phyloP scores from a whole-genome alignment of 2,113 vertebrate genomes.

The Scophthalmus maximus region DNA sequence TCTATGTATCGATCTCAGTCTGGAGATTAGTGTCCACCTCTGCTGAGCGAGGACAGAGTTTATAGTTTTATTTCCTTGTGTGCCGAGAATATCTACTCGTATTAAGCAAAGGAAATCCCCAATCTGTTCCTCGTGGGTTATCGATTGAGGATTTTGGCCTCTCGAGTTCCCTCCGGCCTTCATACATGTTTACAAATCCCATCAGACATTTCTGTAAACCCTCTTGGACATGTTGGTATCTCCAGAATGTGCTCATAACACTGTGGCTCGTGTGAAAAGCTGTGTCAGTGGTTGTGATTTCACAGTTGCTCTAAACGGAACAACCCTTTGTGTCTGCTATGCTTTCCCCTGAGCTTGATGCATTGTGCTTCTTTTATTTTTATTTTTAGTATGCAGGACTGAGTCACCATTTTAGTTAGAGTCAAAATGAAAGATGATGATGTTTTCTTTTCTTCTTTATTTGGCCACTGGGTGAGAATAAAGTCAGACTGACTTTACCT shows the following conservation, averaged over 20 bases:
- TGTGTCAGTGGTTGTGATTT: constrained; percentile 2
- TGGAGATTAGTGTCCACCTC: background rate
- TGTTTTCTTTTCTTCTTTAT: constrained; percentile 10
- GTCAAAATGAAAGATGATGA: constrained; percentile 34
- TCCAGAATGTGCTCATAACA: too few species aligned
- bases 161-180: constrained; percentile 17
- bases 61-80: constrained; percentile 6
- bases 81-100: constrained; percentile 43
- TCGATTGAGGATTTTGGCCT: constrained; percentile 43
- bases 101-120: constrained; percentile 56
- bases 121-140: constrained; percentile 47
- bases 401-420: constrained; percentile 53
- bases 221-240: constrained; percentile 26
- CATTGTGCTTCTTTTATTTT: background rate
- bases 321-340: background rate
- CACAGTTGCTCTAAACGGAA: constrained; percentile 17
- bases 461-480: constrained; percentile 2
- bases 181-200: constrained; percentile 41
- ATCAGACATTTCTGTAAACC: constrained; percentile 35
- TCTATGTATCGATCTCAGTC: constrained; percentile 10
- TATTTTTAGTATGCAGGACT: constrained; percentile 1
- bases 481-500: constrained; percentile 40
- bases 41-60: constrained; percentile 2
- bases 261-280: too few species aligned
- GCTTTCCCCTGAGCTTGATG: background rate